These are phyloP conservation scores for Heliconius ethilla DNA, from an alignment of 2,888 invertebrate species.

Conservation along the genomic window DNA sequence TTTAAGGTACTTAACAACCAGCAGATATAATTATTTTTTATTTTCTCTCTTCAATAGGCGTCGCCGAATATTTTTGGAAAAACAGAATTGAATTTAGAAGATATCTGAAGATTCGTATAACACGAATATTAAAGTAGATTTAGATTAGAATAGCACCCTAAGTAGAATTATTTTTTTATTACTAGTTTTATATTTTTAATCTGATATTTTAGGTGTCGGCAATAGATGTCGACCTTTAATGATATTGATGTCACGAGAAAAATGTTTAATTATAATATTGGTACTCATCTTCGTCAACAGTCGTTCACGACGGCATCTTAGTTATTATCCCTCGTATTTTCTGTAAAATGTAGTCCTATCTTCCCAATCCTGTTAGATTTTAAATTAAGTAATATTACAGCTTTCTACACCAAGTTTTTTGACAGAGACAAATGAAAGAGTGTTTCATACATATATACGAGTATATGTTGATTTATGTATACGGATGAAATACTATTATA, in stretches of 20 bases:
- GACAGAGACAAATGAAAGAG: neutral
- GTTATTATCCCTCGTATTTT: no score
- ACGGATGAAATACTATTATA: no score
- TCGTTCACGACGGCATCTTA: no score
- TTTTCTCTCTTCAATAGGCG: conserved; percentile 53
- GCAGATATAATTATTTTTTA: neutral
- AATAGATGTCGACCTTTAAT: no score
- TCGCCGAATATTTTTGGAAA: conserved; percentile 71
- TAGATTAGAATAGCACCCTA: neutral
- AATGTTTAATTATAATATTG: no score
- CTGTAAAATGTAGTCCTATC: neutral
- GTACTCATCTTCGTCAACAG: no score
- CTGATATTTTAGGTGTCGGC: no score
- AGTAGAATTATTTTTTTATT: no score
- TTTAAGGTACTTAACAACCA: neutral
- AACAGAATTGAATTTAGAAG: conserved; percentile 57
- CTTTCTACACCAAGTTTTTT: neutral
- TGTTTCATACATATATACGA: neutral
- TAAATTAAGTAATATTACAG: neutral
- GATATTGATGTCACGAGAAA: no score
- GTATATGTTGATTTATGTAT: neutral
- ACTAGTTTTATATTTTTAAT: no score
- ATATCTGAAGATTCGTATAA: conserved; percentile 49
- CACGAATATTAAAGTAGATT: conserved; percentile 50
- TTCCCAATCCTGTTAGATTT: neutral